Conservation (phyloP, 64 coral and sea anemone species). For the Montipora capricornis region DNA sequence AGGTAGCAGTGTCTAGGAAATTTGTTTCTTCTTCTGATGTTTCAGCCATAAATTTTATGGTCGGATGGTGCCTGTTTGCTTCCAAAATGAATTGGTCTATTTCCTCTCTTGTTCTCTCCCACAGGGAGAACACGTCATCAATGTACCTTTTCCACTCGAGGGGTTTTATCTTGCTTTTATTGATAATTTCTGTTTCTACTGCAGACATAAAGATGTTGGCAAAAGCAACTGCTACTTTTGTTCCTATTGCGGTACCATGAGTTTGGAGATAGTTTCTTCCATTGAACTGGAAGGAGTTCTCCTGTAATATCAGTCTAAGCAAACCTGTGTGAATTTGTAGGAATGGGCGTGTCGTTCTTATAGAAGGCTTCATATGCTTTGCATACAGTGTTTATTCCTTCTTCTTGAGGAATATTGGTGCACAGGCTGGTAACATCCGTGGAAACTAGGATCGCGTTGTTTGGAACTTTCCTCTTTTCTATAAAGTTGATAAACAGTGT, state of each 20-base stretch:
- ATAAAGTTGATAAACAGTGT: too few species aligned
- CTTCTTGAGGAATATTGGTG: background rate
- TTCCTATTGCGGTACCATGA: too few species aligned
- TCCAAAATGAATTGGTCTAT: too few species aligned
- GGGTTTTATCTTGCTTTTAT: background rate
- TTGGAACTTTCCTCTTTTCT: background rate
- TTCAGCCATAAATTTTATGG: too few species aligned
- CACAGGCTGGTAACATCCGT: too few species aligned
- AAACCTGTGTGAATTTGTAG: background rate
- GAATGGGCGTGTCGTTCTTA: background rate
- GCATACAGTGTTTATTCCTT: too few species aligned
- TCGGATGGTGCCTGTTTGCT: too few species aligned
- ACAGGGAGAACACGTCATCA: constrained; percentile 4
- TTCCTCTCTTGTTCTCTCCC: background rate
- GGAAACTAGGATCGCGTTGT: background rate
- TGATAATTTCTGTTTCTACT: constrained; percentile 16
- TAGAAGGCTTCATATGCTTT: too few species aligned
- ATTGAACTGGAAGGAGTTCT: too few species aligned
- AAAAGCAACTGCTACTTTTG: background rate
- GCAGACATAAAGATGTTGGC: constrained; percentile 8
- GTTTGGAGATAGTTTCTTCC: too few species aligned
- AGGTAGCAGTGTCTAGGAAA: too few species aligned
- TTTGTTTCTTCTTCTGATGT: too few species aligned
- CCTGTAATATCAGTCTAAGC: background rate
- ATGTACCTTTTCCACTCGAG: background rate